Percentiles rank a stretch among this genome's conserved stretches.
Evolutionary conservation across 2,888 invertebrate species (phyloP).

Genomic region (Bembecia ichneumoniformis): DNA sequence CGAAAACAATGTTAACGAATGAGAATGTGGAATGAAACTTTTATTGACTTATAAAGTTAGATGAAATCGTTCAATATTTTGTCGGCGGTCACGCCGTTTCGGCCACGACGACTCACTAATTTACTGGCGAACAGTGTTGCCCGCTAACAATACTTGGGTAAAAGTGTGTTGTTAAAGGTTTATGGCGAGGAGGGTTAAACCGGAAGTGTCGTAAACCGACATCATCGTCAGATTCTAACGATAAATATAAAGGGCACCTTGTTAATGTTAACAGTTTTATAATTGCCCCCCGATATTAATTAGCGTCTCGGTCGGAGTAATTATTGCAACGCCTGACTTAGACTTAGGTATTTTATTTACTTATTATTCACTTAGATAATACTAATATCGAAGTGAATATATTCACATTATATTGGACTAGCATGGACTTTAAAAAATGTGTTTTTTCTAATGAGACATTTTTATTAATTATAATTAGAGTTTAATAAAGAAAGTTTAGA

Average conservation of each 20-base stretch:
- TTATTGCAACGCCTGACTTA: constrained; percentile 6
- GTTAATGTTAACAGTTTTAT: constrained; percentile 64
- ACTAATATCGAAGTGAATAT: too few species aligned
- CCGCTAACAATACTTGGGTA: constrained; percentile 17
- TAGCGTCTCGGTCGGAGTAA: constrained; percentile 5
- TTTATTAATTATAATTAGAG: too few species aligned
- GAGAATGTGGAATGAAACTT: constrained; percentile 4
- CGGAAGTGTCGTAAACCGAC: constrained; percentile 59
- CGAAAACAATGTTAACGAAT: constrained; percentile 4
- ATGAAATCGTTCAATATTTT: constrained; percentile 37
- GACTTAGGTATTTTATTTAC: constrained; percentile 3
- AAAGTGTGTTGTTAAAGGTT: constrained; percentile 34
- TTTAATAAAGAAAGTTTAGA: too few species aligned
- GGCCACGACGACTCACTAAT: constrained; percentile 41
- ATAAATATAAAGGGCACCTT: constrained; percentile 64
- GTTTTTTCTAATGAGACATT: too few species aligned
- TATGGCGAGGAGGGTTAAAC: constrained; percentile 45
- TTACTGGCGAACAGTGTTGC: constrained; percentile 44
- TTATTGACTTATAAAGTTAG: constrained; percentile 40
- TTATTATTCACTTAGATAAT: too few species aligned
- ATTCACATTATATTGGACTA: too few species aligned
- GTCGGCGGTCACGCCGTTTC: constrained; percentile 32
- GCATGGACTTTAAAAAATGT: too few species aligned
- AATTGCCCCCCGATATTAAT: constrained; percentile 41
- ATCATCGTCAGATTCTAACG: constrained; percentile 53